Evolutionary conservation across 2,888 invertebrate species (phyloP), one percentile per base, ranked within the genome.

Genomic region (Drosophila paracracens): DNA sequence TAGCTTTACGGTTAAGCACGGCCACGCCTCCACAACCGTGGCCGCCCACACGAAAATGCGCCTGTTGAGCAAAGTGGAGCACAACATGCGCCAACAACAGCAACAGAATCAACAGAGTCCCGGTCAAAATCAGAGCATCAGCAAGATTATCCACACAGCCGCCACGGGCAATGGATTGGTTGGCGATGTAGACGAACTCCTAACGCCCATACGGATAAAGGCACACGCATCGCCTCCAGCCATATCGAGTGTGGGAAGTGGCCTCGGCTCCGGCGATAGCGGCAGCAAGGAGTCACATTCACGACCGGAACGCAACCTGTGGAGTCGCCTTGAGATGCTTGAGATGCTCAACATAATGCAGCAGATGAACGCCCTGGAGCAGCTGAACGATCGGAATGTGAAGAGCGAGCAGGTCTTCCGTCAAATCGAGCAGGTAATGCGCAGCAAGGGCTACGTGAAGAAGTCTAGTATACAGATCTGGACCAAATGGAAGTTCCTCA

Each of bases 401-500:
- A 93, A 92, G 48, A 93, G 93, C 67, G 93, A 93, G 68, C 83
- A 89, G 29, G 92, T 93, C 5, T 93, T 93, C 51, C 91, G 90
- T 0, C 90, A 89, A 46, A 90, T 93, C 52, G 93, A 93, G 52
- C 81, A 86, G 27, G 76, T 91, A 43, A 93, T 93, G 93, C 83
- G 88, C 40, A 79, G 82, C 52, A 91, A 91, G 60, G 93, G 93
- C 13, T 91, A 84, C 65, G 83, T 86, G 16, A 93, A 93, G 66
- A 93, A 93, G 70, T 91, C 93, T 7, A 91, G 91, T 70, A 85
- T 91, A 16, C 93, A 93, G 74, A 93, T 93, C 68, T 93, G 93
- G 93, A 93, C 93, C 8, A 93, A 93, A 52, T 93, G 93, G 93
- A 93, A 93, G 77, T 93, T 93, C 74, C 84, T 93, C 10, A 93